These are phyloP conservation scores for Tolypeutes matacus DNA, from an alignment of 2,797 vertebrate genomes.

Conservation along the genomic window DNA sequence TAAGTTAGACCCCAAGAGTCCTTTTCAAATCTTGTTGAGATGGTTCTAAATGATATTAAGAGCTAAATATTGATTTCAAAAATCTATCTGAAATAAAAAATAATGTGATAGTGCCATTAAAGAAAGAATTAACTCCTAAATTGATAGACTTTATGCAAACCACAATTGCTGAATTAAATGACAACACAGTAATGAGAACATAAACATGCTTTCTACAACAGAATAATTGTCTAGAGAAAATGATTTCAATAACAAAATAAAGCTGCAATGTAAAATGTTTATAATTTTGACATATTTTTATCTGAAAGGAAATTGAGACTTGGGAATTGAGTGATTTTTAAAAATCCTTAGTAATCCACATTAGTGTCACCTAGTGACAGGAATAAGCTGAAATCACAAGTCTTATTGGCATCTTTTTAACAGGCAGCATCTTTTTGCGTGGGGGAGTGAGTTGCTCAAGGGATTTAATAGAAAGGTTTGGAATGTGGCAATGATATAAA, in stretches of 20 bases:
- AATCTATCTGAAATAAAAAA: constrained; percentile 79
- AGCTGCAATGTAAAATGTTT: constrained; percentile 28
- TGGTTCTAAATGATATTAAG: constrained; percentile 82
- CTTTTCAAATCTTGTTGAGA: constrained; percentile 76
- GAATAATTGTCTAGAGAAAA: constrained; percentile 74
- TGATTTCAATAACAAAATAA: constrained; percentile 62
- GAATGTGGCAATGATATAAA: no score
- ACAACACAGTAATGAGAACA: constrained; percentile 74
- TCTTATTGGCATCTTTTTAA: neutral
- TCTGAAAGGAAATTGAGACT: neutral
- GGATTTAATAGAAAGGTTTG: no score
- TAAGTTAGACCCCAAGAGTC: constrained; percentile 73
- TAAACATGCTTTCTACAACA: constrained; percentile 59
- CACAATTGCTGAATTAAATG: constrained; percentile 60
- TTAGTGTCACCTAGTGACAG: neutral
- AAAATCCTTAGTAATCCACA: neutral
- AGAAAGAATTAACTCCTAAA: constrained; percentile 78
- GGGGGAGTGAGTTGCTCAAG: no score
- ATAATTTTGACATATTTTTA: constrained; percentile 46
- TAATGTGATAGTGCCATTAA: constrained; percentile 72
- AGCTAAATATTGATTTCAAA: constrained; percentile 79
- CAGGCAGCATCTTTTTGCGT: no score
- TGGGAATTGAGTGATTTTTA: constrained; percentile 27
- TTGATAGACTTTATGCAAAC: constrained; percentile 73
- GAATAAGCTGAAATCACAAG: neutral